Evolutionary conservation across 1,140 invertebrate genomes (phyloP).

Genomic region (Pogonomyrmex californicus): DNA sequence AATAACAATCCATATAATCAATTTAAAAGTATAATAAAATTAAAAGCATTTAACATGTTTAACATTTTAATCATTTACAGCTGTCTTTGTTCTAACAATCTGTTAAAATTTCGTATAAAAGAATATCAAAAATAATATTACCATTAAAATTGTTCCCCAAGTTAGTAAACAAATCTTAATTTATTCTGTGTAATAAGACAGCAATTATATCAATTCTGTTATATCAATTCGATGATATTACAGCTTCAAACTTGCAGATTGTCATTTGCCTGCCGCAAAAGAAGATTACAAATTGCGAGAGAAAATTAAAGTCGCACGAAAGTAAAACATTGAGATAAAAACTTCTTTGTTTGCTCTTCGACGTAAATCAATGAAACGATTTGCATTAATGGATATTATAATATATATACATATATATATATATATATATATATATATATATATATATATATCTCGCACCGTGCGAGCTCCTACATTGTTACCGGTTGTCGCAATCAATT

Average conservation of each 20-base stretch:
- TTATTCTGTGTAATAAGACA: background rate
- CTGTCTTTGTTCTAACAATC: background rate
- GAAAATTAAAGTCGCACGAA: background rate
- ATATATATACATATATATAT: background rate
- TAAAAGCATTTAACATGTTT: background rate
- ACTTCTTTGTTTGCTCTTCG: background rate
- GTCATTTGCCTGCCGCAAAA: background rate
- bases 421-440: slow-evolving; percentile 20
- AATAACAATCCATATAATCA: background rate
- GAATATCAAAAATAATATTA: background rate
- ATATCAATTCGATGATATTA: background rate
- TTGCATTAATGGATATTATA: slow-evolving; percentile 32
- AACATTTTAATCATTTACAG: background rate
- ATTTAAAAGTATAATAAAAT: background rate
- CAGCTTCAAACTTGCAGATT: background rate
- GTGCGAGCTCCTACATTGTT: slow-evolving; percentile 45
- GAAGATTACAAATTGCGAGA: background rate
- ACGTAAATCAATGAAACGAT: slow-evolving; percentile 29
- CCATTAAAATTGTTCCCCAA: background rate
- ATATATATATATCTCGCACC: slow-evolving; percentile 30
- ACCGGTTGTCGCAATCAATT: slow-evolving; percentile 40
- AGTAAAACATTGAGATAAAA: background rate
- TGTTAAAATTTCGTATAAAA: background rate
- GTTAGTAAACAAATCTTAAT: background rate
- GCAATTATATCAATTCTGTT: background rate